Evolutionary conservation across 2,888 invertebrate genomes (phyloP).

Genomic region (Tenthredo distinguenda): DNA sequence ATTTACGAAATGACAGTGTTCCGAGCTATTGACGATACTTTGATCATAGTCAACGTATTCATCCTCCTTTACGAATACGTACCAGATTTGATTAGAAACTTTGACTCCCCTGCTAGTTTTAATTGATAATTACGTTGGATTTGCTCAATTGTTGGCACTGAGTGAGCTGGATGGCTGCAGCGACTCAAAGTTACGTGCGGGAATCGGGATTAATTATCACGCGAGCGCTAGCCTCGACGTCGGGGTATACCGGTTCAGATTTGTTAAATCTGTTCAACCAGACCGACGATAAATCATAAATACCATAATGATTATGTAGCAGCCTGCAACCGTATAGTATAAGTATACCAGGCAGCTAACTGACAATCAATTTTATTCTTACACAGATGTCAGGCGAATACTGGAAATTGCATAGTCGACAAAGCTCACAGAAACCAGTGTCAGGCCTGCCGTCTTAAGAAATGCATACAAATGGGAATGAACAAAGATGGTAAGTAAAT

Average conservation of each 20-base stretch:
- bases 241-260: not conserved
- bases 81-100: slow-evolving; percentile 30
- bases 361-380: slow-evolving; percentile 52
- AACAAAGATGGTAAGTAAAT: slow-evolving; percentile 97
- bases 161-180: not conserved
- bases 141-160: slow-evolving; percentile 38
- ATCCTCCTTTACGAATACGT: not conserved
- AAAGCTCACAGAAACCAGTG: slow-evolving; percentile 99
- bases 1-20: not conserved
- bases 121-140: slow-evolving; percentile 42
- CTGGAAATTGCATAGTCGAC: slow-evolving; percentile 97
- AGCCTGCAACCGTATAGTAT: not conserved
- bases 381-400: slow-evolving; percentile 98
- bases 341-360: not conserved
- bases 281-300: not conserved
- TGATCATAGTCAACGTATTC: slow-evolving; percentile 15
- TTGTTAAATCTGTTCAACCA: not conserved
- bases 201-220: slow-evolving; percentile 31
- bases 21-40: not conserved
- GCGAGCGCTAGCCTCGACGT: not conserved
- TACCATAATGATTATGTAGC: not conserved
- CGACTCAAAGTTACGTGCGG: not conserved
- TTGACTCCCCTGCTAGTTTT: slow-evolving; percentile 31
- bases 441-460: slow-evolving; percentile 98
- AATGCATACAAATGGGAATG: slow-evolving; percentile 99